Conservation (phyloP, 2,113 vertebrate species). For the Psilopsiagon aurifrons region DNA sequence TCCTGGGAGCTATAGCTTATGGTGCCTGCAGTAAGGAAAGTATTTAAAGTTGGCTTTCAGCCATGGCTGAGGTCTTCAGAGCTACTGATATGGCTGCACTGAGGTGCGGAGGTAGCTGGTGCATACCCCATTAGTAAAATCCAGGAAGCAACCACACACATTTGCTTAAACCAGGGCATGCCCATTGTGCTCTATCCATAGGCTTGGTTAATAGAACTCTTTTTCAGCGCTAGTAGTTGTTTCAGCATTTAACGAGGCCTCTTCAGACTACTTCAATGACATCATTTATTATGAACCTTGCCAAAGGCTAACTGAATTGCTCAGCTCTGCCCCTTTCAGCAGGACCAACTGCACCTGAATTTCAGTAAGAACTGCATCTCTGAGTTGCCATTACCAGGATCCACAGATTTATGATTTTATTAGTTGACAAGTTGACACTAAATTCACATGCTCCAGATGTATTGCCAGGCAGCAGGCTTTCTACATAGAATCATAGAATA, state of each 20-base stretch:
- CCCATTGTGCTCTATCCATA: neutral
- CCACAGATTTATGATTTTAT: neutral
- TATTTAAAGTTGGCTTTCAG: neutral
- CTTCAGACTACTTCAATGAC: neutral
- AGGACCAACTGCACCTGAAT: neutral
- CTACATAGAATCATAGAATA: neutral
- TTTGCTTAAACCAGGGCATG: neutral
- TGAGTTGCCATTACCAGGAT: neutral
- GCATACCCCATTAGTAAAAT: neutral
- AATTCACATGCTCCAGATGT: neutral
- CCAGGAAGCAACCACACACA: neutral
- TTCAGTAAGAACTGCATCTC: neutral
- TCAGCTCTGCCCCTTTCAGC: neutral
- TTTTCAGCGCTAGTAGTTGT: neutral
- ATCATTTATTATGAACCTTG: neutral
- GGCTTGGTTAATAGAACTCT: neutral
- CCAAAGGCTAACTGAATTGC: neutral
- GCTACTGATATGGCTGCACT: rapidly evolving
- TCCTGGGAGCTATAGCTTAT: neutral
- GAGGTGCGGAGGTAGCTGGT: neutral
- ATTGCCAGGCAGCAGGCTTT: neutral
- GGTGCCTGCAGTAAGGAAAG: neutral
- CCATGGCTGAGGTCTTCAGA: neutral
- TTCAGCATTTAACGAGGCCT: neutral
- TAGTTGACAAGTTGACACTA: neutral